Conservation (phyloP, 2,113 vertebrate species). For the Hiodon alosoides region DNA sequence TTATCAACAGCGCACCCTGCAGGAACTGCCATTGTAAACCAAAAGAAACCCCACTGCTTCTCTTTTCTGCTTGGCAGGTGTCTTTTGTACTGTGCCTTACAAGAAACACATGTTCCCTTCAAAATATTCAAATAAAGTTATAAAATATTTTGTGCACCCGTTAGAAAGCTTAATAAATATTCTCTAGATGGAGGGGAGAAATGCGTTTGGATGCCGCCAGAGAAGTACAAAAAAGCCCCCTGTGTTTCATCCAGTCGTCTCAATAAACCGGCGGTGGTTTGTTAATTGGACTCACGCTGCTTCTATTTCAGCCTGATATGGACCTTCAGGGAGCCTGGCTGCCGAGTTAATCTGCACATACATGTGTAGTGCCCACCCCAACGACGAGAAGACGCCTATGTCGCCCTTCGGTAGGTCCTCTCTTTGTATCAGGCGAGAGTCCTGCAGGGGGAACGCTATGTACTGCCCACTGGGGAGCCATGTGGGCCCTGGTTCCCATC, state of each 20-base stretch:
- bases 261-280: slow-evolving; percentile 22
- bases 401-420: not conserved
- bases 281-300: slow-evolving; percentile 43
- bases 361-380: no score
- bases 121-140: slow-evolving; percentile 29
- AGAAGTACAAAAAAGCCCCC: slow-evolving; percentile 6
- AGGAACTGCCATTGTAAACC: slow-evolving; percentile 16
- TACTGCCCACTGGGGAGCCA: not conserved
- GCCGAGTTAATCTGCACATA: slow-evolving; percentile 23
- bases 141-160: slow-evolving; percentile 21
- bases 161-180: slow-evolving; percentile 16
- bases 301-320: slow-evolving; percentile 22
- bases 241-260: slow-evolving; percentile 34
- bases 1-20: slow-evolving; percentile 1
- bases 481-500: not conserved
- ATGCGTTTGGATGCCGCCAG: slow-evolving; percentile 16
- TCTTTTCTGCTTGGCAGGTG: slow-evolving; percentile 23
- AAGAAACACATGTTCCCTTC: slow-evolving; percentile 24
- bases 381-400: not conserved
- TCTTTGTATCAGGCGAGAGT: not conserved
- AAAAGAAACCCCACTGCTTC: slow-evolving; percentile 10
- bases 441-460: not conserved
- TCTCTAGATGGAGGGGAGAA: slow-evolving; percentile 1
- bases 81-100: slow-evolving; percentile 13
- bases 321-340: slow-evolving; percentile 33